Conservation (phyloP, 2,797 vertebrate species). For the Sebastes cheni region DNA sequence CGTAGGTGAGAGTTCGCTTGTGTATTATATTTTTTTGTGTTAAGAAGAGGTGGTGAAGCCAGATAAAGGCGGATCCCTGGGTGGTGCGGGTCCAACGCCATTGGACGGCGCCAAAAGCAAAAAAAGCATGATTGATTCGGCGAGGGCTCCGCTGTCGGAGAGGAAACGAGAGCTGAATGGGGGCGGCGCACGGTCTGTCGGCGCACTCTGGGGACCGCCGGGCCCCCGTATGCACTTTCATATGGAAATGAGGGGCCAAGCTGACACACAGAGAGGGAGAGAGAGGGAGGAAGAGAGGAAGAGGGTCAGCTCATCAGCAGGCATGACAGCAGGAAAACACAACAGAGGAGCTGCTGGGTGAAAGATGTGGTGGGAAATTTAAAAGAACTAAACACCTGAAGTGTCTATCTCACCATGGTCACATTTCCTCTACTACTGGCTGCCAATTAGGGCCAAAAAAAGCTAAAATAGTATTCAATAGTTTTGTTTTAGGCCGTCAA, state of each 20-base stretch:
- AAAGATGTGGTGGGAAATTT: constrained; percentile 23
- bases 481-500: too few species aligned
- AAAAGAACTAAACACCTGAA: constrained; percentile 11
- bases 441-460: too few species aligned
- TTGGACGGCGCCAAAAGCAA: constrained; percentile 81
- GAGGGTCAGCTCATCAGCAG: constrained; percentile 42
- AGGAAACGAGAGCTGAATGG: constrained; percentile 92
- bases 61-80: neutral
- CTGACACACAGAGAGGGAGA: constrained; percentile 50
- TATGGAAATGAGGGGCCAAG: constrained; percentile 93
- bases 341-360: neutral
- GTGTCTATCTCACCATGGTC: neutral
- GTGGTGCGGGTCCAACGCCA: constrained; percentile 78
- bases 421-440: too few species aligned
- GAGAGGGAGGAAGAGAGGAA: constrained; percentile 4
- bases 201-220: constrained; percentile 84
- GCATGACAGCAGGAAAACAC: constrained; percentile 36
- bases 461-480: too few species aligned
- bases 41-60: neutral
- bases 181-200: constrained; percentile 84
- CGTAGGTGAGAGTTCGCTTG: constrained; percentile 1
- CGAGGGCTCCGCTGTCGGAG: constrained; percentile 81
- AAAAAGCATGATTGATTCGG: constrained; percentile 88
- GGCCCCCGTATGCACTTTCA: constrained; percentile 88
- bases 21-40: neutral